Evolutionary conservation across 2,797 vertebrate genomes (phyloP), one percentile per base, ranked within the genome.

Genomic region (Geotrypetes seraphini): DNA sequence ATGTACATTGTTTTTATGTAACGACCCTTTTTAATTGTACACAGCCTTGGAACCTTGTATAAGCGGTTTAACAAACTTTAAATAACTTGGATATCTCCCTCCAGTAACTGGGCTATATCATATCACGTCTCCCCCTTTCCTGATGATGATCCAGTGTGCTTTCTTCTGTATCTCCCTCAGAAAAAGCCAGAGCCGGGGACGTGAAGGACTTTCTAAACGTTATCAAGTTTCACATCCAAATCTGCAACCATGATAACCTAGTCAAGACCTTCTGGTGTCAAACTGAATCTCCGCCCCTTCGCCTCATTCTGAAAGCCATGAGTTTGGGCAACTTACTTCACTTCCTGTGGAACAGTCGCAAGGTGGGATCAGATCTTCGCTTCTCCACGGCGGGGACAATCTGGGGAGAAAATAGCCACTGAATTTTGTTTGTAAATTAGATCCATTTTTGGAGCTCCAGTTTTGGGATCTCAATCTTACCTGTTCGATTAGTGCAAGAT

Each of bases 181-280:
- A 30, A 19, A 28, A 20, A 5, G 25, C 35, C 31, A 43, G 39
- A 8, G 39, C 35, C 3, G 39, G 29, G 15, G 50, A 53, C 18
- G 14, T 23, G 10, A 36, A 35, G 14, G 39, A 47, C 17, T 53
- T 43, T 25, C 18, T 31, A 10, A 50, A 48, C 6, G 5, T 48
- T 12, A 20, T 47, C 14, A 43, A 28, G 35, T 53, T 53, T 31
- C 32, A 53, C 18, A 13, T 21, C 5, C n/a, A 36, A 6, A 28
- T 53, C 8, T 53, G 50, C 39, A 22, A 39, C 10, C 50, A 53
- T 5, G 14, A 39, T 3, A 43, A 19, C 36, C 35, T 53, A 39
- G 27, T 47, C 21, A 39, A 34, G 10, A 20, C 39, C 30, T 12
- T 47, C 10, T 42, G 50, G 21, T 53, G 50, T 24, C 31, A 37